A percentile compares a stretch with the other conserved stretches of the same genome.
These are phyloP conservation scores for Sesamia inferens DNA, from an alignment of 2,888 invertebrate genomes.

Conservation along the genomic window DNA sequence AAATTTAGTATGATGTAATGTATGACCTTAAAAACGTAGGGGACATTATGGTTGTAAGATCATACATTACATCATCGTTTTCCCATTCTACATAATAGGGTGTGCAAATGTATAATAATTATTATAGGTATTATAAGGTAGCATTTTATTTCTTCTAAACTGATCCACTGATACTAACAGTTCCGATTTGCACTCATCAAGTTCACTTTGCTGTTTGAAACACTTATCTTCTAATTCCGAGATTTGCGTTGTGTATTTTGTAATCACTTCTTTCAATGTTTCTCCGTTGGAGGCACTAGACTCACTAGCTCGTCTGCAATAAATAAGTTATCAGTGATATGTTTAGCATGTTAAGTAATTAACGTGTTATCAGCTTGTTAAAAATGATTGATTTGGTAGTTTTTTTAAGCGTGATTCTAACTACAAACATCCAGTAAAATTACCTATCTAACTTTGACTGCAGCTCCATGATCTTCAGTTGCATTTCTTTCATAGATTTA, in stretches of 20 bases:
- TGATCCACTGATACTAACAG: constrained; percentile 82
- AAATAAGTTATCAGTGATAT: constrained; percentile 64
- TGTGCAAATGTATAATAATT: too few relatives aligned
- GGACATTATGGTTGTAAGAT: too few relatives aligned
- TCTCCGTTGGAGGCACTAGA: constrained; percentile 70
- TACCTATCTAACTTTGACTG: constrained; percentile 81
- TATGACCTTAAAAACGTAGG: too few relatives aligned
- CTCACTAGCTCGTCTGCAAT: constrained; percentile 79
- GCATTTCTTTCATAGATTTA: constrained; percentile 77
- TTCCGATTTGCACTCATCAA: constrained; percentile 83
- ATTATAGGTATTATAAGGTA: background rate
- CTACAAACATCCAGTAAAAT: constrained; percentile 21
- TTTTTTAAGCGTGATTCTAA: constrained; percentile 21
- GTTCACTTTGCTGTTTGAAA: constrained; percentile 83
- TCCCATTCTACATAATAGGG: too few relatives aligned
- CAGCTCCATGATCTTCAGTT: constrained; percentile 76
- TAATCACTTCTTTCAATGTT: constrained; percentile 74
- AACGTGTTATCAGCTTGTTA: constrained; percentile 68
- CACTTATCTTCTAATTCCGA: constrained; percentile 82
- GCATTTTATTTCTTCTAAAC: background rate
- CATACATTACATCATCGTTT: too few relatives aligned
- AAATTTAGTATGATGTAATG: too few relatives aligned
- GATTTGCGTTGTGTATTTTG: constrained; percentile 84
- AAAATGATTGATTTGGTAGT: constrained; percentile 72
- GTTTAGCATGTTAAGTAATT: constrained; percentile 60